Evolutionary conservation across 2,113 vertebrate species (phyloP).

Genomic region (Anguilla japonica): DNA sequence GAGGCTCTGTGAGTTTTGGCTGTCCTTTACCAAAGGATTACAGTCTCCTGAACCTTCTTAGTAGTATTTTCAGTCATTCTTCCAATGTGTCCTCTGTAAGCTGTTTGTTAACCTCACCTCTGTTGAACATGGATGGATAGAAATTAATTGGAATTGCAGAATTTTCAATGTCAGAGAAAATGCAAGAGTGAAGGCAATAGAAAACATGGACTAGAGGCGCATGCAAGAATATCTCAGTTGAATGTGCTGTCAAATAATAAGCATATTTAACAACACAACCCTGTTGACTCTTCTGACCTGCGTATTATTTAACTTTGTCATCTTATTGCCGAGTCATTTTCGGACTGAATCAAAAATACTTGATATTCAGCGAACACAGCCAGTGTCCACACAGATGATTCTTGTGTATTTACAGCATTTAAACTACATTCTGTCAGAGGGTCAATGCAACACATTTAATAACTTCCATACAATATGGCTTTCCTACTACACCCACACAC

Average conservation of each 20-base stretch:
- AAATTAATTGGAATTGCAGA: not conserved
- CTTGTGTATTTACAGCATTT: slow-evolving; percentile 14
- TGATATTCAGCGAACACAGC: slow-evolving; percentile 3
- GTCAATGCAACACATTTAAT: slow-evolving; percentile 14
- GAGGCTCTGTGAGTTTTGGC: slow-evolving; percentile 11
- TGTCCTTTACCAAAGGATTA: slow-evolving; percentile 27
- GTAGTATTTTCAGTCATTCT: slow-evolving; percentile 20
- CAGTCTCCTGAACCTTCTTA: slow-evolving; percentile 8
- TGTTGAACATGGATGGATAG: not conserved
- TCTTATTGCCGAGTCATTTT: slow-evolving; percentile 19
- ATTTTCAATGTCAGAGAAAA: not conserved
- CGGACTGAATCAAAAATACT: not conserved
- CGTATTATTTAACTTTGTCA: not conserved
- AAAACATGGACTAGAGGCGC: not conserved
- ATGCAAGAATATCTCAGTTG: slow-evolving; percentile 3
- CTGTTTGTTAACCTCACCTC: slow-evolving; percentile 28
- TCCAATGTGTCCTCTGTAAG: slow-evolving; percentile 10
- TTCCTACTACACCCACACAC: not conserved
- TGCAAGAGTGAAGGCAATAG: not conserved
- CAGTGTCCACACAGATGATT: not conserved
- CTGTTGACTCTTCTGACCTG: not conserved
- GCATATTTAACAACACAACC: slow-evolving; percentile 16
- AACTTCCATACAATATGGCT: not conserved
- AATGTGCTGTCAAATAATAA: not conserved
- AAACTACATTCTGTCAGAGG: not conserved